Evolutionary conservation across 1,140 invertebrate species (phyloP), one percentile per base, ranked within the genome.

Genomic region (Trichogramma pretiosum): DNA sequence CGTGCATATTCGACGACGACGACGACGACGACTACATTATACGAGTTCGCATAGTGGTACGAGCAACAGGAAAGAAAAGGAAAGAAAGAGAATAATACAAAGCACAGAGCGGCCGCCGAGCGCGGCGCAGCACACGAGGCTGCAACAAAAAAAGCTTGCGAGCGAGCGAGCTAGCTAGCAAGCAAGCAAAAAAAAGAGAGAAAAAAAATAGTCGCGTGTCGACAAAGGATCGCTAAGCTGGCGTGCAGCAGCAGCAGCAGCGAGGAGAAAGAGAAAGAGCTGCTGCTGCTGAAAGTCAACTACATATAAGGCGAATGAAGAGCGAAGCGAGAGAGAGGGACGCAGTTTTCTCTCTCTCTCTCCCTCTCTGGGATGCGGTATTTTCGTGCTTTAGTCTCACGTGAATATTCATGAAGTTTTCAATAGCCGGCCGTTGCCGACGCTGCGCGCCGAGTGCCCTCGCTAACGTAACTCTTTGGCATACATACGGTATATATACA

Each of bases 401-500:
- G 26, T n/a, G 36, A 46, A 46, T 46, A 46, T 46, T 46, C 45
- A 46, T 46, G 36, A 46, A 46, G 36, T 46, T 46, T 39, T 46
- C 45, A 46, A 46, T 46, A 36, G 38, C 30, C n/a, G 9, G 10
- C 9, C 3, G 5, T 23, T n/a, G n/a, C 16, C 26, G 11, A 1
- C 14, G 11, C 9, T 9, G 34, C n/a, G 28, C 34, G 19, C 44
- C 10, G 8, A 9, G 16, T 13, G 19, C 23, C 39, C 5, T 30
- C 21, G 11, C n/a, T n/a, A n/a, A n/a, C n/a, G n/a, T n/a, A n/a
- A n/a, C n/a, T n/a, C 54, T 55, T 57, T 59, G 61, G 59, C 56
- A 60, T 62, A 43, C 56, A 53, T 35, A 59, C 53, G 61, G 59
- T 50, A 58, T 58, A 52, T 57, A 52, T 37, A 44, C 42, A 36